Base-by-base conservation (phyloP, 2,113 vertebrate genomes). In the Chlorodrepanis virens region DNA sequence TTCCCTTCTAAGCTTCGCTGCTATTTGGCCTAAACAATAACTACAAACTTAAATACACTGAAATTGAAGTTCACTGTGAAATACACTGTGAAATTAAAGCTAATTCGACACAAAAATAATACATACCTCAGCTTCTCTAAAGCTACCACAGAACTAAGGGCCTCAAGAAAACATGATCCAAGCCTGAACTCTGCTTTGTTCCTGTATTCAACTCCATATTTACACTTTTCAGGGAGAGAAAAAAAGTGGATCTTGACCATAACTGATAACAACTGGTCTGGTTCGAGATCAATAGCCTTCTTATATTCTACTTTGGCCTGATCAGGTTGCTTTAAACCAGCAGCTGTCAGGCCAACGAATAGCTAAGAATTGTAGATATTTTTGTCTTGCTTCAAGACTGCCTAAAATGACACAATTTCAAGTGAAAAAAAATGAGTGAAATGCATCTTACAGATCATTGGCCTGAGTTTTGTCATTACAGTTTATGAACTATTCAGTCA, bases 291-390 rank as follows among this genome's bases (percentile, higher is more conserved):
- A 68, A 97, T 65, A 10, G 98, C 98, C 90, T 99, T 99, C 87
- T 94, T 98, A 87, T 99, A 99, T 3, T 99, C 98, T 14, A 97
- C 98, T 94, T 98, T 98, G 12, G 99, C 98, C 96, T 99, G 98
- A 39, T 99, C 98, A 6, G 98, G 98, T 80, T 99, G 98, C 24
- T 99, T 98, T 20, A 99, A 95, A 83, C 99, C 99, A 22, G 98
- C 97, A 63, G 98, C 99, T 70, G 99, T 98, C 95, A 99, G 82
- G 42, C 98, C 99, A 89, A 99, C 99, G 90, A 99, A 99, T 44
- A 99, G 99, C 98, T 98, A 99, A n/a, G 99, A 99, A 98, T 98
- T 99, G 74, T 99, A 99, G 91, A 99, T 99, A 95, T 96, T 99
- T 95, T 99, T 99, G 33, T 99, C 99, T 87, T 99, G 97, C 96